These are phyloP conservation scores for Cyprinodon diabolis DNA, from an alignment of 2,797 vertebrate genomes.

Conservation along the genomic window DNA sequence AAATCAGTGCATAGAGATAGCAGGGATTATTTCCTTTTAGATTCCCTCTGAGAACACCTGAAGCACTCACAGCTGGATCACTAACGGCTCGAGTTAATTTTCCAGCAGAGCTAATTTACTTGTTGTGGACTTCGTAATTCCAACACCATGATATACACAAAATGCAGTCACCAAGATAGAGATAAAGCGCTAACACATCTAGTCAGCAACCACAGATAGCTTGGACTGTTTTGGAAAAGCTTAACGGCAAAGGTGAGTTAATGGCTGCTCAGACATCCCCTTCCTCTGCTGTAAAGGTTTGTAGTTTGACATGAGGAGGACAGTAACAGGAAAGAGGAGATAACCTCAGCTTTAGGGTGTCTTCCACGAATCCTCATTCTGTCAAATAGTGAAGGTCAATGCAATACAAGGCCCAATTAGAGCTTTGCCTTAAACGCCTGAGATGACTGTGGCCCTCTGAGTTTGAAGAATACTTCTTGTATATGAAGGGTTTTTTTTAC, in stretches of 20 bases:
- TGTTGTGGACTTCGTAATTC: constrained; percentile 22
- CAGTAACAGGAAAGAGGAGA: constrained; percentile 15
- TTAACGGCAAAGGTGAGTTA: constrained; percentile 35
- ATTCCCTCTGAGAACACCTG: constrained; percentile 59
- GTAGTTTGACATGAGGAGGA: constrained; percentile 39
- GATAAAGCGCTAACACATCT: constrained; percentile 33
- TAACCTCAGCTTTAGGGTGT: constrained; percentile 46
- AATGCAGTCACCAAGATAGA: not conserved
- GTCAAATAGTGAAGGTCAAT: constrained; percentile 79
- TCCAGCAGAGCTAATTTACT: constrained; percentile 21
- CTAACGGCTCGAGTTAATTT: constrained; percentile 63
- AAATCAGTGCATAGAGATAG: constrained; percentile 41
- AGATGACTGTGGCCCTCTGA: constrained; percentile 32
- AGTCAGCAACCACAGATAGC: constrained; percentile 38
- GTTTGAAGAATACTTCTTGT: constrained; percentile 22
- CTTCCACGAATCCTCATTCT: constrained; percentile 61
- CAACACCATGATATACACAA: constrained; percentile 17
- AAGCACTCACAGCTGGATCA: constrained; percentile 60
- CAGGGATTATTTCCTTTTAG: constrained; percentile 47
- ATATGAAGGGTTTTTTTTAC: constrained; percentile 15
- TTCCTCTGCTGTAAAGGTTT: constrained; percentile 30
- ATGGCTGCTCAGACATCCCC: constrained; percentile 45
- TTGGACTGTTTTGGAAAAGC: constrained; percentile 49
- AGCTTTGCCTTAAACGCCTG: constrained; percentile 37
- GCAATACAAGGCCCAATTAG: constrained; percentile 74